Base-by-base conservation (phyloP, 2,888 invertebrate genomes). In the Andrena bicolor region DNA sequence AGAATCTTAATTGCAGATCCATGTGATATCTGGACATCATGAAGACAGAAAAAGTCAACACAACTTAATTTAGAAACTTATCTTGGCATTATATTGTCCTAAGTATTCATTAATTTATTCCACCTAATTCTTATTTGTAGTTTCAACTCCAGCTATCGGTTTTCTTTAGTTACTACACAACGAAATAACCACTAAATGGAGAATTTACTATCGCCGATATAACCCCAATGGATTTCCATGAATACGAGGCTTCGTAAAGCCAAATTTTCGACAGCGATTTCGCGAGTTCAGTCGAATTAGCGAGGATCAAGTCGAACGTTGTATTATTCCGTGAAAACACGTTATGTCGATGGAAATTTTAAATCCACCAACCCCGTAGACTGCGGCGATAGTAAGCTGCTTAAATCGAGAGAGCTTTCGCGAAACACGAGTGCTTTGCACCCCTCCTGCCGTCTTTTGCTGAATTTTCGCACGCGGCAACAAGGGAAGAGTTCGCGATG, bases 381-480 rank as follows among this genome's bases (percentile, higher is more conserved):
- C 76, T 49, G 74, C 63, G 65, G 70, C 58, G 63, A 32, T 51
- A 65, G 76, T 89, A 89, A 89, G 88, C 88, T 64, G 87, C 88
- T 89, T 88, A 85, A 89, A 82, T 63, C 82, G 26, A 1, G 80
- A 79, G 82, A 85, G 84, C 83, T 89, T 78, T 81, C 56, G 76
- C 80, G 66, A 86, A 85, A 87, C 86, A 83, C 74, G 73, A 74
- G 71, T 82, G 79, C 77, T 83, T 83, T 83, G 73, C 76, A 64
- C 65, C 65, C 49, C 16, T 30, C 71, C 30, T 23, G 72, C 51
- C 35, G 68, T 78, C 79, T 86, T 87, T 72, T 60, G 28, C 20
- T 65, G 78, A 60, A 78, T 84, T 87, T 87, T 87, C 87, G 71
- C 87, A 69, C 85, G 66, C 30, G 35, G 41, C 53, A 68, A 77